These are phyloP conservation scores for Micrastur ruficollis DNA, from an alignment of 2,797 vertebrate genomes.

Conservation along the genomic window DNA sequence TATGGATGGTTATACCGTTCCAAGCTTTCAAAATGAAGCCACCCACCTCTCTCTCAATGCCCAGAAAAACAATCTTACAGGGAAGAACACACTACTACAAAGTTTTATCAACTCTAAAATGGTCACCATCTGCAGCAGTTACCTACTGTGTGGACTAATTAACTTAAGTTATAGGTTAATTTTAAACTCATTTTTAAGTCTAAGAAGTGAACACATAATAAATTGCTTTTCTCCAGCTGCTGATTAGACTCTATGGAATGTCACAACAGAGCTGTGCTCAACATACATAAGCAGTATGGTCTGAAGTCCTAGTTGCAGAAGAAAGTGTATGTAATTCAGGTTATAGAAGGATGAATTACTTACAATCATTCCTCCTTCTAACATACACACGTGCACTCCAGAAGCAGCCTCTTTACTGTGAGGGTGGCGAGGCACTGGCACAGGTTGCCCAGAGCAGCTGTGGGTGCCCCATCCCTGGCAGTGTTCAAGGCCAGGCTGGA, in stretches of 20 bases:
- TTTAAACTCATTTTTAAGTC: not conserved
- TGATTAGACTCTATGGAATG: not conserved
- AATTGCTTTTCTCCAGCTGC: not conserved
- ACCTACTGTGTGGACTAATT: rapidly evolving
- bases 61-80: not conserved
- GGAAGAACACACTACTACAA: not conserved
- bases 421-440: not conserved
- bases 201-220: not conserved
- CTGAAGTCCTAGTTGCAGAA: rapidly evolving
- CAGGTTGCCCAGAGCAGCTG: not conserved
- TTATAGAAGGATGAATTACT: not conserved
- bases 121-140: not conserved
- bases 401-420: rapidly evolving
- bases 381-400: rapidly evolving
- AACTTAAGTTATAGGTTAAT: not conserved
- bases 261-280: not conserved
- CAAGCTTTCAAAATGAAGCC: not conserved
- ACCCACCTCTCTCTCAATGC: no score
- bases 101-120: not conserved
- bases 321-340: rapidly evolving
- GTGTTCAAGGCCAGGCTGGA: rapidly evolving
- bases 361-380: not conserved
- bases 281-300: not conserved
- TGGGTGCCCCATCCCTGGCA: not conserved
- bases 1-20: not conserved